These are phyloP conservation scores for Lasioglossum zephyrum DNA, from an alignment of 2,888 invertebrate genomes.

Conservation along the genomic window DNA sequence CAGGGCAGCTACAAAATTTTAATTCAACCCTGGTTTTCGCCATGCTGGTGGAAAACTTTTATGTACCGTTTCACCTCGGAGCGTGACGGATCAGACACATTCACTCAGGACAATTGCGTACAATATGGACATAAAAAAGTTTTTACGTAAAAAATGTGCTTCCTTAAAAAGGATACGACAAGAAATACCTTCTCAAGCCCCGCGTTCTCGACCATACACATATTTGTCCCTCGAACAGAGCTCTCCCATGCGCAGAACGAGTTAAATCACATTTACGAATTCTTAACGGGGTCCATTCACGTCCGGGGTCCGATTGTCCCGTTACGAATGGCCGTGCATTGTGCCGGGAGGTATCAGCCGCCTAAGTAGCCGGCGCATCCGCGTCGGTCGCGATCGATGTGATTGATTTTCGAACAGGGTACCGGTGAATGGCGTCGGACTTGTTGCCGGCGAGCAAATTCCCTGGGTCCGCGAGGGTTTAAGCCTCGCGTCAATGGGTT, in stretches of 20 bases:
- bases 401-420: slow-evolving; percentile 55
- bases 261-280: slow-evolving; percentile 14
- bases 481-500: slow-evolving; percentile 66
- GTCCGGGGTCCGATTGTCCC: slow-evolving; percentile 34
- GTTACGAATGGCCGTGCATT: slow-evolving; percentile 37
- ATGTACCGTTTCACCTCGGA: too few relatives aligned
- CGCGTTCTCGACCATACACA: neutral
- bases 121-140: too few relatives aligned
- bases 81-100: too few relatives aligned
- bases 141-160: too few relatives aligned
- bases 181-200: neutral
- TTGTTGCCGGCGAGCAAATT: slow-evolving; percentile 40
- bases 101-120: too few relatives aligned
- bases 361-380: slow-evolving; percentile 35
- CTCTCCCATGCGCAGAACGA: neutral
- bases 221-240: neutral
- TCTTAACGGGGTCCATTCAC: slow-evolving; percentile 30
- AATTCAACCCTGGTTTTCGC: too few relatives aligned
- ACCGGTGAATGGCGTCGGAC: slow-evolving; percentile 36
- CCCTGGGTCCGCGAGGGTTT: slow-evolving; percentile 33
- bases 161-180: too few relatives aligned
- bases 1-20: too few relatives aligned
- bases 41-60: too few relatives aligned
- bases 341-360: slow-evolving; percentile 23
- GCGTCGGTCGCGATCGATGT: slow-evolving; percentile 14